phyloP scores from a whole-genome alignment of 2,113 vertebrate genomes.

The Oceanites oceanicus region DNA sequence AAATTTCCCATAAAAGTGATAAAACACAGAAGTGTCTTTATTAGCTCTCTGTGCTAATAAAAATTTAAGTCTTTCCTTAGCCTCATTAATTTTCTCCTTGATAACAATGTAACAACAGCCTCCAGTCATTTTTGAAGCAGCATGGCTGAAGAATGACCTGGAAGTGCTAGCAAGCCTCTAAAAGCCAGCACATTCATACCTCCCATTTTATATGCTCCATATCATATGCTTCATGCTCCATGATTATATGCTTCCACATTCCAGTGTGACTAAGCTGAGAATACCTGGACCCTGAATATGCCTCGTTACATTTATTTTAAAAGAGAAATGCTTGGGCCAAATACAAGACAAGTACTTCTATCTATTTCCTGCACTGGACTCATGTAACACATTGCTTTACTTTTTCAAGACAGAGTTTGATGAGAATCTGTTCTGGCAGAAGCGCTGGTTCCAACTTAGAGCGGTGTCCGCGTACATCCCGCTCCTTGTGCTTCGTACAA shows the following conservation, averaged over 20 bases:
- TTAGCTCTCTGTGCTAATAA: neutral
- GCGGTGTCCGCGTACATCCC: neutral
- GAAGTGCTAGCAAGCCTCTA: neutral
- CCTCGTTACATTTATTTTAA: neutral
- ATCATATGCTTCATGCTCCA: too few relatives aligned
- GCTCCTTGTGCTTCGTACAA: fast-evolving
- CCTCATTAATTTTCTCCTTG: constrained; percentile 9
- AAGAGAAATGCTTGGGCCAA: neutral
- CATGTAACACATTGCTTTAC: neutral
- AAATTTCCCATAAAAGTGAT: neutral
- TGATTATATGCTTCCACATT: neutral
- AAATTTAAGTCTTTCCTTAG: neutral
- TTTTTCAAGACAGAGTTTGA: neutral
- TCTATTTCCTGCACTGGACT: neutral
- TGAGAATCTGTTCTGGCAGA: neutral
- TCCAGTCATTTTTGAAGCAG: neutral
- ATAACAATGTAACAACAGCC: neutral
- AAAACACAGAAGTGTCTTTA: neutral
- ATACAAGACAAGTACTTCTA: neutral
- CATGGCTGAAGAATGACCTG: neutral
- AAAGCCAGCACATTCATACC: neutral
- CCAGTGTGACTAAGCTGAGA: neutral
- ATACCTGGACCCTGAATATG: neutral
- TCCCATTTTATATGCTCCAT: too few relatives aligned
- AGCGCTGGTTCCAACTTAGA: neutral